Percentiles rank a stretch among this genome's conserved stretches.
Evolutionary conservation across 2,113 vertebrate genomes (phyloP).

Genomic region (Marmota flaviventris): DNA sequence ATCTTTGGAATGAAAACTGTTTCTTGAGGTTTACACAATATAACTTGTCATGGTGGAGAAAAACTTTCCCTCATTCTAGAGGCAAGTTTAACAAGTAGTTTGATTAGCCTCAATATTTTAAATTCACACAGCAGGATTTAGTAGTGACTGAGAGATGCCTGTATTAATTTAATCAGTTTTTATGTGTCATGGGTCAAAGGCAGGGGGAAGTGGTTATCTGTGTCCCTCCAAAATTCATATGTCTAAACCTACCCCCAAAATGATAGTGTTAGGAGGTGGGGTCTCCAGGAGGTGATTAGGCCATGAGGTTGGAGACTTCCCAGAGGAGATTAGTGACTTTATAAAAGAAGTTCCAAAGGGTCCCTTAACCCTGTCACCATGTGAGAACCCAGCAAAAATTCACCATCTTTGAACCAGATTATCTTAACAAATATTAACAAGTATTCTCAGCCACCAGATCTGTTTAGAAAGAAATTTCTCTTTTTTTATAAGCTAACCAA

Average conservation of each 20-base stretch:
- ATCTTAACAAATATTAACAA: too few species aligned
- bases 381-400: not conserved
- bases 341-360: not conserved
- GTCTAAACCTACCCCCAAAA: not conserved
- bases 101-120: not conserved
- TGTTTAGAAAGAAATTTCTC: not conserved
- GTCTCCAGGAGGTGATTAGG: not conserved
- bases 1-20: slow-evolving; percentile 12
- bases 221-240: not conserved
- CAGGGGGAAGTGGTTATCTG: not conserved
- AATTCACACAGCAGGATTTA: not conserved
- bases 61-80: not conserved
- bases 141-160: not conserved
- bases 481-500: not conserved
- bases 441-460: not conserved
- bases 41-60: not conserved
- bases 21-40: not conserved
- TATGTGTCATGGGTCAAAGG: too few species aligned
- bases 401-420: not conserved
- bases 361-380: not conserved
- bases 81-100: not conserved
- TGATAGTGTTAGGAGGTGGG: not conserved
- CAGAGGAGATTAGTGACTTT: not conserved
- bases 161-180: not conserved
- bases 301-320: not conserved